Evolutionary conservation across 2,113 vertebrate species (phyloP).

Genomic region (Bothrops jararaca): DNA sequence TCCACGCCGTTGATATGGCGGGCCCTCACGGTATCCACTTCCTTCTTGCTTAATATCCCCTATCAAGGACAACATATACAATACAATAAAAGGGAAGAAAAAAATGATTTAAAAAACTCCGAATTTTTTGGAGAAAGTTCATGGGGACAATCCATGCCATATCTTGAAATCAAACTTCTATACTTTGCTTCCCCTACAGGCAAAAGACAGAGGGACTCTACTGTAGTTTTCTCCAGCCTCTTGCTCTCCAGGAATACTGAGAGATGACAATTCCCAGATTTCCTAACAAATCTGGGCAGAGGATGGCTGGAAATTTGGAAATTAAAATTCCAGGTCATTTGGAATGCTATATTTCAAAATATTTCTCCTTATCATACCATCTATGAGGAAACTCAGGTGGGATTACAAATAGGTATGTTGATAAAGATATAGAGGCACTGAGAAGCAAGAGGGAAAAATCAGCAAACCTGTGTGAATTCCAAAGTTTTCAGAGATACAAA

Average conservation of each 20-base stretch:
- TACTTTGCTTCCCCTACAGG: background rate
- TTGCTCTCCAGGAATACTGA: background rate
- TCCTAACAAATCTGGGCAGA: background rate
- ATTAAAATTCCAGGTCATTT: background rate
- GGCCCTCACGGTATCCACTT: constrained; percentile 80
- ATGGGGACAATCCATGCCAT: background rate
- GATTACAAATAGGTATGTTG: background rate
- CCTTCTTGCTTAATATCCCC: constrained; percentile 93
- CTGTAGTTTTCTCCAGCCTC: background rate
- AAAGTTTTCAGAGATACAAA: background rate
- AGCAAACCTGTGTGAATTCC: background rate
- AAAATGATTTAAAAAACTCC: background rate
- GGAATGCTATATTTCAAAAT: background rate
- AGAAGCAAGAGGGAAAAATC: background rate
- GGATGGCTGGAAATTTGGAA: background rate
- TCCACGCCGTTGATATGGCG: constrained; percentile 91
- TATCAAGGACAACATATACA: constrained; percentile 42
- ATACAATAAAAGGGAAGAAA: background rate
- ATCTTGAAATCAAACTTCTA: background rate
- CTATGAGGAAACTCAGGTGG: background rate
- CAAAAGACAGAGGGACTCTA: background rate
- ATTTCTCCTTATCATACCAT: no score
- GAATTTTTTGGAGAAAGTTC: background rate
- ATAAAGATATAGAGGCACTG: background rate
- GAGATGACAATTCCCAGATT: background rate